Evolutionary conservation across 2,888 invertebrate genomes (phyloP), one percentile per base, ranked within the genome.

Genomic region (Anticlea derivata): DNA sequence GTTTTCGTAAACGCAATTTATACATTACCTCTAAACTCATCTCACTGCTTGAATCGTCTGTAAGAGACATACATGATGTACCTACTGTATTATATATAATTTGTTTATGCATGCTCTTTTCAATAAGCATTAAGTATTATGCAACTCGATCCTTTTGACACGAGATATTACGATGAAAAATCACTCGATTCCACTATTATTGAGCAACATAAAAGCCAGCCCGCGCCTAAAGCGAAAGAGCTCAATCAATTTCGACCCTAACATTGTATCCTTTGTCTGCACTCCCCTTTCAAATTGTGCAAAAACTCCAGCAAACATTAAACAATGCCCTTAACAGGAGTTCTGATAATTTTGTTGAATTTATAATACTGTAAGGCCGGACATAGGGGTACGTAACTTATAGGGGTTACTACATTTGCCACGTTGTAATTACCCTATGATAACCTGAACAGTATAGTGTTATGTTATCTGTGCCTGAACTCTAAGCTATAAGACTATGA

Each of bases 311-410:
- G 61, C 66, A 54, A 66, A 64, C 60, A 60, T 66, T 68, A 67
- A 68, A 68, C 65, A 66, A 66, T 64, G 63, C 57, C 51, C 61
- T 35, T 46, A 63, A 50, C 61, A 65, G 68, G 61, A 67, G 66
- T 64, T 67, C 58, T 68, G 66, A 76, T 82, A 72, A 80, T 78
- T 75, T 75, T 72, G 73, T 78, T 78, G 71, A 78, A 80, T 75
- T 73, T 73, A 75, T 75, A 71, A 73, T 69, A 70, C 64, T 37
- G 40, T 6, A 8, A 31, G 5, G 13, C 13, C 30, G 29, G 37
- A 49, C 23, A 12, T 30, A 30, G 40, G 8, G 22, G 31, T 7
- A 13, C 2, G 17, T 17, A 17, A 4, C 2, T 17, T 17, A 17
- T 17, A 3, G 17, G 17, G 17, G 17, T 17, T n/a, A n/a, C 17